phyloP scores from a whole-genome alignment of 2,888 invertebrate genomes.

The Apoda limacodes region DNA sequence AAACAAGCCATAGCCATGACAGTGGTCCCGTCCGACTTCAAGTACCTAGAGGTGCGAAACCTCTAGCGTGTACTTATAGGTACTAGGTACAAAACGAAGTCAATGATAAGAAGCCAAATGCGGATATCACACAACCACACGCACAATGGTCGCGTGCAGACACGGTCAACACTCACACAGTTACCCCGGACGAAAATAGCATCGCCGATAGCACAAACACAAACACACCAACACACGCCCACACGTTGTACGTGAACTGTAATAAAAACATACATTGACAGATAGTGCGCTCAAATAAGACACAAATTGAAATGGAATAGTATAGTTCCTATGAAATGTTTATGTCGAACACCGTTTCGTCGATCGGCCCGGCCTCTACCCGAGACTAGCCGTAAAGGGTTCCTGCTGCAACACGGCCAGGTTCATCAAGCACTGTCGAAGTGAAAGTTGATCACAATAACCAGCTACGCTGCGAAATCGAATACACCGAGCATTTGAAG shows the following conservation, averaged over 20 bases:
- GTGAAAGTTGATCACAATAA: conserved; percentile 40
- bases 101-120: conserved; percentile 56
- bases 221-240: conserved; percentile 66
- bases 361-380: too few relatives aligned
- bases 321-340: conserved; percentile 28
- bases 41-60: too few relatives aligned
- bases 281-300: conserved; percentile 51
- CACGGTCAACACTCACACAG: conserved; percentile 33
- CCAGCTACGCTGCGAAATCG: conserved; percentile 28
- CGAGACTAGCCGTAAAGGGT: too few relatives aligned
- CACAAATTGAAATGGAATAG: conserved; percentile 52
- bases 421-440: conserved; percentile 22
- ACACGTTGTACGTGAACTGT: conserved; percentile 60
- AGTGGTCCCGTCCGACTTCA: too few relatives aligned
- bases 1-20: too few relatives aligned
- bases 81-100: conserved; percentile 41
- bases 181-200: conserved; percentile 45
- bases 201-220: conserved; percentile 61
- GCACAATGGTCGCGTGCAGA: conserved; percentile 23
- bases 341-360: too few relatives aligned
- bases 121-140: conserved; percentile 50
- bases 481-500: conserved; percentile 9
- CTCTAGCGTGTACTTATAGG: conserved; percentile 36
- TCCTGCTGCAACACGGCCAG: conserved; percentile 16
- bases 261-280: conserved; percentile 63